A percentile compares a stretch with the other conserved stretches of the same genome.
Conservation (phyloP, 2,113 vertebrate genomes). For the Aplodontia rufa region DNA sequence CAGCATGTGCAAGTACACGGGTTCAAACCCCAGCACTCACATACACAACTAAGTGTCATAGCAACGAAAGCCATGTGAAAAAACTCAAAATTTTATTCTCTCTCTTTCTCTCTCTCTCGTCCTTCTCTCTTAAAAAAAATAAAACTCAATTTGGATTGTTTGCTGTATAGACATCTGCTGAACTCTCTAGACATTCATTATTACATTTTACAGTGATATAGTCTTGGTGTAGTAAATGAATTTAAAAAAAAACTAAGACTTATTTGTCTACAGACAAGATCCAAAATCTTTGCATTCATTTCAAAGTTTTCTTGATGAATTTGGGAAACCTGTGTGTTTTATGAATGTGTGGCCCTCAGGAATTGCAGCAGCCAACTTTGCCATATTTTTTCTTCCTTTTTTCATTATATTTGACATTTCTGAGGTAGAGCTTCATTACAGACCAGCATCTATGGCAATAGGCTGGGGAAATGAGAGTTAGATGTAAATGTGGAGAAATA, state of each 20-base stretch:
- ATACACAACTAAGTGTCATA: too few relatives aligned
- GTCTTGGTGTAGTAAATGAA: not conserved
- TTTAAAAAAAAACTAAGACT: not conserved
- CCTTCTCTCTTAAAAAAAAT: too few relatives aligned
- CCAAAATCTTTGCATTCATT: not conserved
- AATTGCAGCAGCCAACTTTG: not conserved
- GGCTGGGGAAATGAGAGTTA: conserved; percentile 62
- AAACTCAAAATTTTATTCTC: too few relatives aligned
- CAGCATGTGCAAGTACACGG: too few relatives aligned
- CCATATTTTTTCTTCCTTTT: not conserved
- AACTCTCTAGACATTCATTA: not conserved
- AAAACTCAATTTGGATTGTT: not conserved
- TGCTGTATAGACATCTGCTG: not conserved
- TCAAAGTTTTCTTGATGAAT: conserved; percentile 19
- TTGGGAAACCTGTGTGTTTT: conserved; percentile 15
- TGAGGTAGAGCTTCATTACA: conserved; percentile 66
- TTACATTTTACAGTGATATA: conserved; percentile 10
- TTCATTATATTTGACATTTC: conserved; percentile 75
- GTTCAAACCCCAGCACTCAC: too few relatives aligned
- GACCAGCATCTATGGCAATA: not conserved
- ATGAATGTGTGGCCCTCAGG: conserved; percentile 27
- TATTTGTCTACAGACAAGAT: not conserved
- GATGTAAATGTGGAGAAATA: conserved; percentile 40
- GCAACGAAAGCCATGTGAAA: too few relatives aligned
- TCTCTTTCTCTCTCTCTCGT: too few relatives aligned